Percentiles rank a stretch among this genome's conserved stretches.
Conservation (phyloP, 2,888 invertebrate species). For the Electrophaes corylata region DNA sequence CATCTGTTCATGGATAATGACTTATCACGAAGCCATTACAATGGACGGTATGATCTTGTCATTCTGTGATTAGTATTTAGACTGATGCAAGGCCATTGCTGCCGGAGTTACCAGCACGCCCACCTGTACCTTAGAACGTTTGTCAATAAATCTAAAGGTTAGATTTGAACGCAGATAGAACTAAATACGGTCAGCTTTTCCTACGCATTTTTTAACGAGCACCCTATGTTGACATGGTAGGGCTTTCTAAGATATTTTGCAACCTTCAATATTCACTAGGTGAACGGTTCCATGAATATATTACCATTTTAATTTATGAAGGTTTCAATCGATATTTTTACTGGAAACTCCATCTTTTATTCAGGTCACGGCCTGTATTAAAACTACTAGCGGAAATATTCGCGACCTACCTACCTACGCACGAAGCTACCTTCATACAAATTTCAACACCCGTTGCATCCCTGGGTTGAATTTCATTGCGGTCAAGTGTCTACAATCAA, state of each 20-base stretch:
- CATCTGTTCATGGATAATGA: conserved; percentile 8
- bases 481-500: too few relatives aligned
- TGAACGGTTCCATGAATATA: neutral
- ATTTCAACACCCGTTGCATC: too few relatives aligned
- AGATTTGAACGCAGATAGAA: conserved; percentile 10
- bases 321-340: neutral
- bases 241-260: conserved; percentile 1
- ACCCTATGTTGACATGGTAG: neutral
- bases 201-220: conserved; percentile 11
- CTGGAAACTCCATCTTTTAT: neutral
- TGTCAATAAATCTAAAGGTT: conserved; percentile 24
- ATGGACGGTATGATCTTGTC: conserved; percentile 41
- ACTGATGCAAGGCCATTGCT: conserved; percentile 34
- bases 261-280: neutral
- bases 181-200: conserved; percentile 5
- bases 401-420: too few relatives aligned
- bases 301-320: neutral
- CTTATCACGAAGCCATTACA: conserved; percentile 3
- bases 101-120: conserved; percentile 26
- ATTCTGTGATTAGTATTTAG: conserved; percentile 47
- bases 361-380: too few relatives aligned
- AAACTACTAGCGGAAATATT: too few relatives aligned
- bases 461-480: too few relatives aligned
- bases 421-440: too few relatives aligned
- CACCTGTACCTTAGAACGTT: conserved; percentile 29